A percentile compares a stretch with the other conserved stretches of the same genome.
phyloP scores from a whole-genome alignment of 2,113 vertebrate genomes.

The Eulemur macaco region DNA sequence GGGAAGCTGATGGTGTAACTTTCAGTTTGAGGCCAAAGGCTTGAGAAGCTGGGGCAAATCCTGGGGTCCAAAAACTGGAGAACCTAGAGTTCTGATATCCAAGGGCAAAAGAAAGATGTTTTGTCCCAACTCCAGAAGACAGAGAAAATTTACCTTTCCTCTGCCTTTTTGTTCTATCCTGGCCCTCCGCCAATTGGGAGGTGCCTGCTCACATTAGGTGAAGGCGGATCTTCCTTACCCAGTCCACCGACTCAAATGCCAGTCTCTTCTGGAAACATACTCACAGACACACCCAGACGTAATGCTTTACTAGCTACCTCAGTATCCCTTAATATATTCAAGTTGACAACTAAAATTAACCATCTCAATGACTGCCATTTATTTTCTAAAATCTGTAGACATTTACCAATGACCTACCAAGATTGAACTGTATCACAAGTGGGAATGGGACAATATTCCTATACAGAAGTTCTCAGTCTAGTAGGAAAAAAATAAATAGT shows the following conservation, averaged over 20 bases:
- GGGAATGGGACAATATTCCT: not conserved
- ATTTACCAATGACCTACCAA: not conserved
- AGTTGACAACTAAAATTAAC: not conserved
- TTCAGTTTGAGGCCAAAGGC: too few species aligned
- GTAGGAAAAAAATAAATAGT: not conserved
- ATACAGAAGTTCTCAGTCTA: not conserved
- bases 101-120: not conserved
- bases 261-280: not conserved
- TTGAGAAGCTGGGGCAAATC: not conserved
- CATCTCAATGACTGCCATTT: not conserved
- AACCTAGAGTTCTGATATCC: not conserved
- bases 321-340: not conserved
- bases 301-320: not conserved
- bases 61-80: not conserved
- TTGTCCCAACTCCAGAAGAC: not conserved
- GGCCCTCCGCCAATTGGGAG: not conserved
- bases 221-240: not conserved
- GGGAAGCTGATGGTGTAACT: too few species aligned
- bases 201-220: not conserved
- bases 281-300: not conserved
- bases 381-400: not conserved
- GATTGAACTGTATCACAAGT: not conserved
- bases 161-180: not conserved
- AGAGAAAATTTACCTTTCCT: not conserved
- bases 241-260: not conserved